Base-by-base conservation (phyloP, 2,888 invertebrate species). In the Willowsia nigromaculata region DNA sequence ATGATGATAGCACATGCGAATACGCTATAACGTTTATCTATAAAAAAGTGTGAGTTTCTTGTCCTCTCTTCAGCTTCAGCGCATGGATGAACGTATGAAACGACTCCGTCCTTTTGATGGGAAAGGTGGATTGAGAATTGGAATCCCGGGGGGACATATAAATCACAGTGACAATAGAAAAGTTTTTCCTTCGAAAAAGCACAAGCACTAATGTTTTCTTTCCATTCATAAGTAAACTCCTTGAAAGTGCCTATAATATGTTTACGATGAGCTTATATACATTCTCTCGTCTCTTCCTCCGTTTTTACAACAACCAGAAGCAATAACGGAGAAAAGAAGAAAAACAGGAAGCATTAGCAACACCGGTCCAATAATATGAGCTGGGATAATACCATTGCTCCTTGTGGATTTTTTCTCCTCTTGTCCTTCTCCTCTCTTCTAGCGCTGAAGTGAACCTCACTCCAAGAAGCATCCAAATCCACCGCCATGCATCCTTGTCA, bases 151-250 rank as follows among this genome's bases (percentile, higher is more conserved):
- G 88, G 88, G 88, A 82, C 82, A 59, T 82, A 88, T 88, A 88
- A 88, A 88, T 88, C 88, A 88, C 88, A 82, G 82, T 82, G 53
- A 88, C 88, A 88, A 88, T 68, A 80, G 71, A 68, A 62, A 62
- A 53, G n/a, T 62, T 85, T 85, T 85, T 43, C 53, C 53, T 84
- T 25, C 13, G 37, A 50, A 82, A 56, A 78, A 78, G 37, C 50
- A 78, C 15, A 33, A 78, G 56, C 40, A 68, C 85, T 59, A 62
- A 80, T 78, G 65, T 56, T 65, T 59, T 74, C 62, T 27, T 85
- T 25, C 65, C 59, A 65, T 50, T 78, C n/a, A 25, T 65, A 25
- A 56, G 22, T 9, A 56, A 50, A 30, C 5, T 53, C 30, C n/a
- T 53, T 4, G 47, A 47, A 76, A 76, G 76, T 76, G 50, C n/a